These are phyloP conservation scores for Ctena decussata DNA, from an alignment of 2,888 invertebrate species.

Conservation along the genomic window DNA sequence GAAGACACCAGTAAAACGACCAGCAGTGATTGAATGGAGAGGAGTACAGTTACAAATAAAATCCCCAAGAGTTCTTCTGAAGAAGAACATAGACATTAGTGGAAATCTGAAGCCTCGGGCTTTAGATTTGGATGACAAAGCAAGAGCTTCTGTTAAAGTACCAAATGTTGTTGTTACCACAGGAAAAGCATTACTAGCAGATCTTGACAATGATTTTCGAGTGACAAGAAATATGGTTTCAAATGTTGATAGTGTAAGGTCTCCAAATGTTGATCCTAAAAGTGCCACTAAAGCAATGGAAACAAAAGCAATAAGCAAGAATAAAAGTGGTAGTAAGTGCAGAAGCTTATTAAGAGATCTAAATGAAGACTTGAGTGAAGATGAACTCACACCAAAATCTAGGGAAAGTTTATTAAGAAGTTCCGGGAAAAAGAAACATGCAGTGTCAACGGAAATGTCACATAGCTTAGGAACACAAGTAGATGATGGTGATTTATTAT, in stretches of 20 bases:
- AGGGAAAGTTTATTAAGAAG: slow-evolving; percentile 1
- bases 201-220: slow-evolving; percentile 41
- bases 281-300: background rate
- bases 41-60: slow-evolving; percentile 50
- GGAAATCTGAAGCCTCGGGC: background rate
- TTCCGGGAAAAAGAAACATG: background rate
- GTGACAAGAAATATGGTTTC: slow-evolving; percentile 58
- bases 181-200: slow-evolving; percentile 25
- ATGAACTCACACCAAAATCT: slow-evolving; percentile 2
- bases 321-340: background rate
- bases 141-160: background rate
- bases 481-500: background rate
- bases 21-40: slow-evolving; percentile 49
- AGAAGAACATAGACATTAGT: slow-evolving; percentile 3
- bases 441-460: background rate
- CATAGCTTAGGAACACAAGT: background rate
- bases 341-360: background rate
- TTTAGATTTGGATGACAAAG: background rate
- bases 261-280: background rate
- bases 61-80: slow-evolving; percentile 48
- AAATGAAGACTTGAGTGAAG: background rate
- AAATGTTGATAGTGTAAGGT: background rate
- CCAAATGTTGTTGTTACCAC: background rate
- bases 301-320: background rate
- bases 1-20: slow-evolving; percentile 23